These are phyloP conservation scores for Clepsis dumicolana DNA, from an alignment of 2,888 invertebrate genomes.

Conservation along the genomic window DNA sequence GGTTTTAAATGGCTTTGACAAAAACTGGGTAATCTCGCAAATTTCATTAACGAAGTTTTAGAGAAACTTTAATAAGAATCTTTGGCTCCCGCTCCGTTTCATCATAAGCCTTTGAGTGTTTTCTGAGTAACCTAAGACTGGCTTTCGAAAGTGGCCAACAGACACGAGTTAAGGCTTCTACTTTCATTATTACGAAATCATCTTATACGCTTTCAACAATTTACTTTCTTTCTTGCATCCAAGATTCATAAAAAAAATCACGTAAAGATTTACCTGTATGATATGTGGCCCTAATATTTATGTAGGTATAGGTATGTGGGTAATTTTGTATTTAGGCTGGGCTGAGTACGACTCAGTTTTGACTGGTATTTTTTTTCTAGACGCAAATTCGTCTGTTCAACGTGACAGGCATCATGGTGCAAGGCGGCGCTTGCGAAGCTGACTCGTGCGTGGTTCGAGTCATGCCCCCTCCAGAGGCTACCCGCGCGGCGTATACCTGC, in stretches of 20 bases:
- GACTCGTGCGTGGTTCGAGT: slow-evolving; percentile 76
- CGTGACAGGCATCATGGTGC: slow-evolving; percentile 76
- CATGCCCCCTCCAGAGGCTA: slow-evolving; percentile 77
- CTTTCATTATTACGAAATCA: background rate
- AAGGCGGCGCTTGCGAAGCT: slow-evolving; percentile 72
- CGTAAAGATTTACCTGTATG: too few species aligned
- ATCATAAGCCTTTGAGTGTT: slow-evolving; percentile 10
- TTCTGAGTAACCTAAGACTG: background rate
- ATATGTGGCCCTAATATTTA: too few species aligned
- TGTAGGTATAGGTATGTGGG: too few species aligned
- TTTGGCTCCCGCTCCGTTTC: background rate
- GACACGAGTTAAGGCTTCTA: background rate
- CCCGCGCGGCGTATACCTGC: slow-evolving; percentile 76
- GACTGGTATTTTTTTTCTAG: slow-evolving; percentile 52
- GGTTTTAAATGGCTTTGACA: slow-evolving; percentile 2
- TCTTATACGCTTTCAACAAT: background rate
- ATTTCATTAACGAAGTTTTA: background rate
- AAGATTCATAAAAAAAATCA: too few species aligned
- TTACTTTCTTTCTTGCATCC: background rate
- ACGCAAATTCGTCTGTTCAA: slow-evolving; percentile 77
- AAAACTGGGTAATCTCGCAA: slow-evolving; percentile 1
- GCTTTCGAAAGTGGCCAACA: background rate
- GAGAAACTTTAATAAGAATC: background rate
- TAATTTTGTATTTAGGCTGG: too few species aligned
- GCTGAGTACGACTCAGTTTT: too few species aligned